phyloP scores from a whole-genome alignment of 2,888 invertebrate genomes.

The Troides helena region DNA sequence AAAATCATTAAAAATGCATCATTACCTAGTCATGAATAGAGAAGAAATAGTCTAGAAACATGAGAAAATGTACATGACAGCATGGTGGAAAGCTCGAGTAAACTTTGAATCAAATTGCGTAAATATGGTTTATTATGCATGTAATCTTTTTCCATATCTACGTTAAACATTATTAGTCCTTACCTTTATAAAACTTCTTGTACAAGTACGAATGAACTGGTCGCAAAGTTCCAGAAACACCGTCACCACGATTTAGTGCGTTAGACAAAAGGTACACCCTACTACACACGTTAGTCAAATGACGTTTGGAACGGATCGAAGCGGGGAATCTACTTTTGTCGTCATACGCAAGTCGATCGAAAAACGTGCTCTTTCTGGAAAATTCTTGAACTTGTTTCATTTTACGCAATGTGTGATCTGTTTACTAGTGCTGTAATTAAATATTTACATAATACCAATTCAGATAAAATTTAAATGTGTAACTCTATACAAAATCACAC shows the following conservation, averaged over 20 bases:
- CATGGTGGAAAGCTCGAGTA: constrained; percentile 20
- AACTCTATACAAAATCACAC: too few relatives aligned
- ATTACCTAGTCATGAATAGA: constrained; percentile 7
- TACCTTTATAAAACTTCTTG: constrained; percentile 22
- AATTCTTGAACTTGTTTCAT: constrained; percentile 36
- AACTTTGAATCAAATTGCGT: constrained; percentile 1
- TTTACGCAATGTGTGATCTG: constrained; percentile 17
- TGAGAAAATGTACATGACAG: constrained; percentile 25
- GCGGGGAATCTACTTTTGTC: constrained; percentile 27
- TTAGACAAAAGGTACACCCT: constrained; percentile 37
- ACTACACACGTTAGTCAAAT: constrained; percentile 34
- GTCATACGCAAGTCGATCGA: constrained; percentile 30
- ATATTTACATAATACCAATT: too few relatives aligned
- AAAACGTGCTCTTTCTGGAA: constrained; percentile 44
- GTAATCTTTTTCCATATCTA: not conserved
- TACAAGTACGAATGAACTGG: constrained; percentile 26
- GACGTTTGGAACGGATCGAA: constrained; percentile 37
- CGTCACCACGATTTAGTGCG: constrained; percentile 40
- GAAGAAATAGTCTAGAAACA: constrained; percentile 18
- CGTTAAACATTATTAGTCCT: not conserved
- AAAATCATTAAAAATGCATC: not conserved
- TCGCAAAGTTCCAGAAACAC: constrained; percentile 44
- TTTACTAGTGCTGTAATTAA: too few relatives aligned
- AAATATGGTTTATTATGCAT: not conserved
- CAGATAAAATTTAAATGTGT: too few relatives aligned